Conservation (phyloP, 92 coral and sea anemone species). For the Porites lobata region DNA sequence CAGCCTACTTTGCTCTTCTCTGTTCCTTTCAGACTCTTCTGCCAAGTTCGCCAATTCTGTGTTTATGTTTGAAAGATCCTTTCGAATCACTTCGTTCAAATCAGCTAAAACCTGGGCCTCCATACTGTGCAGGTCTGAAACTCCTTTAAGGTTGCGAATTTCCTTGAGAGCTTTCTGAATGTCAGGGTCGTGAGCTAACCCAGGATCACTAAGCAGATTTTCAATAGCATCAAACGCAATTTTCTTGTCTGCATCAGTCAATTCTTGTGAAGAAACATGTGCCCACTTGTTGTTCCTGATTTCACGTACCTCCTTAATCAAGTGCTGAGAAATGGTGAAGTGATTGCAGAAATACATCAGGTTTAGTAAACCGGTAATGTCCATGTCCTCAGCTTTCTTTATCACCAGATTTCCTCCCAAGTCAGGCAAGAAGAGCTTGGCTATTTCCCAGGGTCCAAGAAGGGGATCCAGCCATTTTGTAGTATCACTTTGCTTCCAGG, state of each 20-base stretch:
- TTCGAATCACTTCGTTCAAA: slow-evolving; percentile 4
- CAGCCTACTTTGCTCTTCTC: slow-evolving; percentile 22
- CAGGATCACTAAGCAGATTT: slow-evolving; percentile 76
- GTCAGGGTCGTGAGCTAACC: slow-evolving; percentile 60
- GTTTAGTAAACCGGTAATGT: slow-evolving; percentile 79
- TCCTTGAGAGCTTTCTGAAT: slow-evolving; percentile 53
- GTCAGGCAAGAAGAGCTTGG: slow-evolving; percentile 84
- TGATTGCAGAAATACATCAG: slow-evolving; percentile 71
- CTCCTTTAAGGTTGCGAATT: slow-evolving; percentile 16
- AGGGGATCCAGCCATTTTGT: slow-evolving; percentile 79
- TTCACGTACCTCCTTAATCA: slow-evolving; percentile 71
- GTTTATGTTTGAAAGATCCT: slow-evolving; percentile 1
- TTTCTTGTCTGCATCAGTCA: slow-evolving; percentile 62
- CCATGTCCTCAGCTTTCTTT: slow-evolving; percentile 67
- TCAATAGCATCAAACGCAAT: slow-evolving; percentile 75
- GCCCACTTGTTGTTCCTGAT: slow-evolving; percentile 76
- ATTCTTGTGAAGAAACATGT: slow-evolving; percentile 77
- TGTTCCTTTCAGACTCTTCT: neutral
- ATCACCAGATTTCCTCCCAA: slow-evolving; percentile 54
- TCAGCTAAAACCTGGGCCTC: slow-evolving; percentile 23
- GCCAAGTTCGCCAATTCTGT: neutral
- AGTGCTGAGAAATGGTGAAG: slow-evolving; percentile 44
- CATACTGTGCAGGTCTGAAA: slow-evolving; percentile 34
- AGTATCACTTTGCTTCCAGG: slow-evolving; percentile 84
- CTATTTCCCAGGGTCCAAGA: slow-evolving; percentile 86